Evolutionary conservation across 1,140 invertebrate species (phyloP).

Genomic region (Eubasilissa regina): DNA sequence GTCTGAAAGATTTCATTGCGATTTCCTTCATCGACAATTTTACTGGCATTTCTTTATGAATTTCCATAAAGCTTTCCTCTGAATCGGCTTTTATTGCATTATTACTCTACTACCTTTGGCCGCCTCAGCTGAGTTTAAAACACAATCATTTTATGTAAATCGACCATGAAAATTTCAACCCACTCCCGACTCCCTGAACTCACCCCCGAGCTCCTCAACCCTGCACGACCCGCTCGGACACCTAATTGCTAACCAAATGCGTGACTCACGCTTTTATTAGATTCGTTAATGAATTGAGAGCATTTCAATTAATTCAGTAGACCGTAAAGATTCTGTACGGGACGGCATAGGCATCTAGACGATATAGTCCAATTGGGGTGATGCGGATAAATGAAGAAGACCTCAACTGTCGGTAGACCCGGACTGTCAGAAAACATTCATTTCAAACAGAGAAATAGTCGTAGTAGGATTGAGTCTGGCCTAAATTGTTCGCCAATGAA

Average conservation of each 20-base stretch:
- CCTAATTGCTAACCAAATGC: not conserved
- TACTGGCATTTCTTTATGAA: not conserved
- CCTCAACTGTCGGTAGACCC: no score
- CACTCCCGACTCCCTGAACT: not conserved
- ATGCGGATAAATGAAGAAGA: no score
- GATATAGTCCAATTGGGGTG: no score
- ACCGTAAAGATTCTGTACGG: no score
- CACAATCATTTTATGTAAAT: conserved; percentile 24
- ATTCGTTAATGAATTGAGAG: not conserved
- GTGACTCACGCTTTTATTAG: conserved; percentile 7
- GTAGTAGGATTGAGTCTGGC: no score
- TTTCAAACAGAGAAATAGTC: not conserved
- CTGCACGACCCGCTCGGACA: not conserved
- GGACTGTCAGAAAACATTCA: not conserved
- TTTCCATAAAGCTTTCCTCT: not conserved
- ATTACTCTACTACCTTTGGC: not conserved
- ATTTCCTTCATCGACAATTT: not conserved
- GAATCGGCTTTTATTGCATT: conserved; percentile 20
- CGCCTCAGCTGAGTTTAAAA: not conserved
- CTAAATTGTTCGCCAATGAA: no score
- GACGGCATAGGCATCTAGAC: no score
- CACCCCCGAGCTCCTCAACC: no score
- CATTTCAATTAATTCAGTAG: not conserved
- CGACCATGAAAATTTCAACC: conserved; percentile 21
- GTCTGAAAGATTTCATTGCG: not conserved